Conservation (phyloP, 1,140 invertebrate species). For the Armadillidium nasatum region DNA sequence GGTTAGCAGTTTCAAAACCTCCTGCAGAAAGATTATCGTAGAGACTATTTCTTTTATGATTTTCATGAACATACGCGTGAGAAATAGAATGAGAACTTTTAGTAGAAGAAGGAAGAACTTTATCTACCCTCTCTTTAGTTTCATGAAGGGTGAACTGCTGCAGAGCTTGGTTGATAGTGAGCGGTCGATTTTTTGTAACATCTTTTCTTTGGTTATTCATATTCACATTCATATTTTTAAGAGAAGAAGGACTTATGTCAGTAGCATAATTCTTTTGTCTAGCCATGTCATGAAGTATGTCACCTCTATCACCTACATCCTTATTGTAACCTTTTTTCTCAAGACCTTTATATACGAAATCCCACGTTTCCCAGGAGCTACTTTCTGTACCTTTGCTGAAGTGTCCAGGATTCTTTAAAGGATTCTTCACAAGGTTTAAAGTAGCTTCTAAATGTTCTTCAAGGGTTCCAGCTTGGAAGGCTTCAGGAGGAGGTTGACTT, state of each 20-base stretch:
- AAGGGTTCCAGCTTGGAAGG: slow-evolving; percentile 41
- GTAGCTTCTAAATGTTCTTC: slow-evolving; percentile 43
- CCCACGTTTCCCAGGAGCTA: slow-evolving; percentile 63
- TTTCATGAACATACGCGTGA: slow-evolving; percentile 32
- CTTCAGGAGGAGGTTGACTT: slow-evolving; percentile 36
- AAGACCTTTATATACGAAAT: slow-evolving; percentile 70
- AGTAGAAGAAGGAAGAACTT: slow-evolving; percentile 22
- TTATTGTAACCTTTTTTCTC: slow-evolving; percentile 67
- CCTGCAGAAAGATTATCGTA: slow-evolving; percentile 43
- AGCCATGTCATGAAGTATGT: slow-evolving; percentile 52
- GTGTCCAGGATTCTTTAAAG: slow-evolving; percentile 28
- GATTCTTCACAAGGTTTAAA: slow-evolving; percentile 38
- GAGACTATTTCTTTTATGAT: slow-evolving; percentile 39
- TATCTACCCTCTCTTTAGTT: slow-evolving; percentile 31
- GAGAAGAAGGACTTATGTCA: slow-evolving; percentile 23
- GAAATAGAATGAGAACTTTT: slow-evolving; percentile 37
- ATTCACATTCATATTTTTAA: slow-evolving; percentile 28
- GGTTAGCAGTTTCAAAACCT: slow-evolving; percentile 42
- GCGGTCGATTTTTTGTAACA: slow-evolving; percentile 23
- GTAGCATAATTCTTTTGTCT: slow-evolving; percentile 33
- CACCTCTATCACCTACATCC: slow-evolving; percentile 60
- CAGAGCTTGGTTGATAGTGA: slow-evolving; percentile 35
- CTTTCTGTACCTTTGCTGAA: slow-evolving; percentile 20
- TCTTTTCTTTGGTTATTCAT: slow-evolving; percentile 33
- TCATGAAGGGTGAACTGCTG: slow-evolving; percentile 31